phyloP scores from a whole-genome alignment of 2,888 invertebrate species.

The Drosophila pseudotakahashii region DNA sequence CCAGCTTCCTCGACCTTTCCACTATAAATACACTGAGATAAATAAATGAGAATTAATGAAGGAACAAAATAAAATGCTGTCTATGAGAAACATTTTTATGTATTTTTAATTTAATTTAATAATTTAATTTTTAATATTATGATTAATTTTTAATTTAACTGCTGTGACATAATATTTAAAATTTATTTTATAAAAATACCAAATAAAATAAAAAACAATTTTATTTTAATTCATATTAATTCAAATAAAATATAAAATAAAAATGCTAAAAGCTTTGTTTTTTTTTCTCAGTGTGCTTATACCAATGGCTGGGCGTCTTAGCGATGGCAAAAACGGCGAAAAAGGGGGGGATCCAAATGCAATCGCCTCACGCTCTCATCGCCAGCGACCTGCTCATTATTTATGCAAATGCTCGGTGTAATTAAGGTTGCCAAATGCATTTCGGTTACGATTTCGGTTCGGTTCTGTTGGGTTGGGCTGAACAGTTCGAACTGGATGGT shows the following conservation, averaged over 20 bases:
- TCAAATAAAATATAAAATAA: too few relatives aligned
- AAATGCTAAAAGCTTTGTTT: not conserved
- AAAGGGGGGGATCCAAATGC: not conserved
- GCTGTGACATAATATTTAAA: not conserved
- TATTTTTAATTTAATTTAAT: too few relatives aligned
- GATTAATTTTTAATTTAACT: not conserved
- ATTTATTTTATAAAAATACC: not conserved
- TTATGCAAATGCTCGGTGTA: slow-evolving; percentile 63
- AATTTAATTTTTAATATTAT: too few relatives aligned
- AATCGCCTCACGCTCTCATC: slow-evolving; percentile 1
- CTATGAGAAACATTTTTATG: too few relatives aligned
- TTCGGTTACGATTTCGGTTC: slow-evolving; percentile 28
- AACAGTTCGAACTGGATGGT: not conserved
- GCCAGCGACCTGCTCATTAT: slow-evolving; percentile 41
- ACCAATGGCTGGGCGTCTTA: not conserved
- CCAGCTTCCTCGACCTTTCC: slow-evolving; percentile 3
- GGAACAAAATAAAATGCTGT: not conserved
- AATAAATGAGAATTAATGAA: not conserved
- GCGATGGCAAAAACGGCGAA: not conserved
- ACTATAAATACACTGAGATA: not conserved
- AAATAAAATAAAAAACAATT: too few relatives aligned
- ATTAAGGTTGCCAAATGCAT: slow-evolving; percentile 61
- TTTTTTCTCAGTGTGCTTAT: slow-evolving; percentile 3
- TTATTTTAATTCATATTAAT: too few relatives aligned
- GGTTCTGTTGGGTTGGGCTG: not conserved